Evolutionary conservation across 2,113 vertebrate species (phyloP).

Genomic region (Lampris incognitus): DNA sequence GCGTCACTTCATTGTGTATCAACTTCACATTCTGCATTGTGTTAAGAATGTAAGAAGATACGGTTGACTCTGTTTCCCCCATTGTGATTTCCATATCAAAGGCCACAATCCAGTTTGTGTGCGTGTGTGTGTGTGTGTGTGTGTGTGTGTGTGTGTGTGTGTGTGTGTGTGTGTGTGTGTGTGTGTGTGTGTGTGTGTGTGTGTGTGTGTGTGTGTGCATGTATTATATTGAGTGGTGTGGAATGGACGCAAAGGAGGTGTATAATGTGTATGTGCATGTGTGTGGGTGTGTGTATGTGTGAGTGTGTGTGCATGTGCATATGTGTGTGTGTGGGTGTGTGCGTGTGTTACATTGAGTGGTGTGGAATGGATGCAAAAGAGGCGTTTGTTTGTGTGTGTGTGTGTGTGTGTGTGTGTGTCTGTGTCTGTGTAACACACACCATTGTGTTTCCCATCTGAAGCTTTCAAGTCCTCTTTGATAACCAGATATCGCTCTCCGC

Average conservation of each 20-base stretch:
- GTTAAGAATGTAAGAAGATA: slow-evolving; percentile 70
- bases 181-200: slow-evolving; percentile 4
- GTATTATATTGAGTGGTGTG: too few relatives aligned
- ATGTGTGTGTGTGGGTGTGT: not conserved
- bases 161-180: slow-evolving; percentile 8
- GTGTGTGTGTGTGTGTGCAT: slow-evolving; percentile 7
- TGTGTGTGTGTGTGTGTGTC: not conserved
- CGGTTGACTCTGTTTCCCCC: slow-evolving; percentile 53
- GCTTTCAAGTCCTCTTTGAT: slow-evolving; percentile 69
- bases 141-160: too few relatives aligned
- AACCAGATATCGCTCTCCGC: slow-evolving; percentile 77
- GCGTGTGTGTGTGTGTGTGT: too few relatives aligned
- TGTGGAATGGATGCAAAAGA: too few relatives aligned
- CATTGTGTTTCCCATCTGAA: slow-evolving; percentile 73
- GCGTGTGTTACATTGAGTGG: too few relatives aligned
- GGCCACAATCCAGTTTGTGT: slow-evolving; percentile 57
- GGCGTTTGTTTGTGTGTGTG: not conserved
- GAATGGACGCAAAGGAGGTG: too few relatives aligned
- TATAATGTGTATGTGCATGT: too few relatives aligned
- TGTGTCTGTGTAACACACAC: slow-evolving; percentile 24
- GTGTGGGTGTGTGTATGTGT: slow-evolving; percentile 7
- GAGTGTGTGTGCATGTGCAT: not conserved
- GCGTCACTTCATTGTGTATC: slow-evolving; percentile 46
- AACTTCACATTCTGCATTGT: slow-evolving; percentile 60
- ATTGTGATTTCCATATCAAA: slow-evolving; percentile 78